Conservation (phyloP, 2,113 vertebrate species). For the Nyctibius bracteatus region DNA sequence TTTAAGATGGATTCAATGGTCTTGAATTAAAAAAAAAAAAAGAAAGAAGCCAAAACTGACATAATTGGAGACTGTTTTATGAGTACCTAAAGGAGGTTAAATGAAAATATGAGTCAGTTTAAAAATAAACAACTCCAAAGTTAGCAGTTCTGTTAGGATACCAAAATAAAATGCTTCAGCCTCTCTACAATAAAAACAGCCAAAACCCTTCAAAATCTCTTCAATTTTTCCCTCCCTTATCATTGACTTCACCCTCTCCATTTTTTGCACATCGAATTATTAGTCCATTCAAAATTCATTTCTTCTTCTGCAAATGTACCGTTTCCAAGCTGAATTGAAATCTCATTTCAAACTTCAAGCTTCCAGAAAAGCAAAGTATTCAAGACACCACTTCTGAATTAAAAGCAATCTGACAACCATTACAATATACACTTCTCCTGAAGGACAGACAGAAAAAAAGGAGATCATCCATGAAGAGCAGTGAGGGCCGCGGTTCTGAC, state of each 20-base stretch:
- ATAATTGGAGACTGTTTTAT: not conserved
- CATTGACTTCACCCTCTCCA: not conserved
- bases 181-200: not conserved
- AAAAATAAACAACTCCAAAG: not conserved
- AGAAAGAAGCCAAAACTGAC: not conserved
- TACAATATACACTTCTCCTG: not conserved
- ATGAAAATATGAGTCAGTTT: not conserved
- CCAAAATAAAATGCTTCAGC: not conserved
- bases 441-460: not conserved
- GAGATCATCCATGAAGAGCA: not conserved
- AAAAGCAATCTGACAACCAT: not conserved
- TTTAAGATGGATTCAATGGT: not conserved
- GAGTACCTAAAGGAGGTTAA: not conserved
- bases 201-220: not conserved
- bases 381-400: not conserved
- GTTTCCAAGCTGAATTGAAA: not conserved
- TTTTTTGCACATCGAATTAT: not conserved
- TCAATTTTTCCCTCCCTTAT: not conserved
- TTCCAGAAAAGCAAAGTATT: not conserved
- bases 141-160: not conserved
- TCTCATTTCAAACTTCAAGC: not conserved
- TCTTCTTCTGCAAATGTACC: not conserved
- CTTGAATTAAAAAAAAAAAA: not conserved
- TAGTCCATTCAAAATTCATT: not conserved
- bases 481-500: rapidly evolving